phyloP scores from a whole-genome alignment of 2,113 vertebrate genomes.

The Gasterosteus aculeatus region DNA sequence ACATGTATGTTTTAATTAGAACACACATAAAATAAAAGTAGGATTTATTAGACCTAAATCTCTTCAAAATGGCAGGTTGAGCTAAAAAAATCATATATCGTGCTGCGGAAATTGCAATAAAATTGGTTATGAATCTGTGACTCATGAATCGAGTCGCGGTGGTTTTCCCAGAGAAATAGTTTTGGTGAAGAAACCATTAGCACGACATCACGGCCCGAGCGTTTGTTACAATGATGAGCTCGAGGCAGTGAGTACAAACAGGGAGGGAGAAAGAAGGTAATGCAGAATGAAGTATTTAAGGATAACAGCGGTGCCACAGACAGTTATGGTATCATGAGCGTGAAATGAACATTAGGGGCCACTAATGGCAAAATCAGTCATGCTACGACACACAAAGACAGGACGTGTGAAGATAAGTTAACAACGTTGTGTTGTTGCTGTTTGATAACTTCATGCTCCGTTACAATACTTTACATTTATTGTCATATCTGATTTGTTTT shows the following conservation, averaged over 20 bases:
- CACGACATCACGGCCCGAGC: slow-evolving; percentile 24
- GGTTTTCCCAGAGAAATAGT: background rate
- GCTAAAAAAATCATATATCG: background rate
- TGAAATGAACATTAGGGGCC: slow-evolving; percentile 69
- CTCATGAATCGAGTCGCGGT: background rate
- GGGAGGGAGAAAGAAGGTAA: background rate
- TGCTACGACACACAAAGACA: slow-evolving; percentile 56
- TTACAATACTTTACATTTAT: slow-evolving; percentile 30
- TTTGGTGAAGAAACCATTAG: background rate
- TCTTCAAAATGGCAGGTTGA: background rate
- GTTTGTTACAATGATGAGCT: slow-evolving; percentile 48
- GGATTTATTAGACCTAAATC: background rate
- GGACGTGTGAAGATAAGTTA: slow-evolving; percentile 35
- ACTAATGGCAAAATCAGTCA: slow-evolving; percentile 68
- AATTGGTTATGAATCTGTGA: background rate
- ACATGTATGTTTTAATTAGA: background rate
- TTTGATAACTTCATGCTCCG: slow-evolving; percentile 36
- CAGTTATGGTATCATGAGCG: slow-evolving; percentile 56
- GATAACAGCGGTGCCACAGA: slow-evolving; percentile 50
- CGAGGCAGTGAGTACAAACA: slow-evolving; percentile 15
- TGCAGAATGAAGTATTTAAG: slow-evolving; percentile 50
- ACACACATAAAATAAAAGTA: background rate
- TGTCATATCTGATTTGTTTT: background rate
- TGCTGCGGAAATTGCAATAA: background rate
- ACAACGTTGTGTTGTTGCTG: slow-evolving; percentile 35